Base-by-base conservation (phyloP, 2,888 invertebrate species). In the Troglohyphantes excavatus region DNA sequence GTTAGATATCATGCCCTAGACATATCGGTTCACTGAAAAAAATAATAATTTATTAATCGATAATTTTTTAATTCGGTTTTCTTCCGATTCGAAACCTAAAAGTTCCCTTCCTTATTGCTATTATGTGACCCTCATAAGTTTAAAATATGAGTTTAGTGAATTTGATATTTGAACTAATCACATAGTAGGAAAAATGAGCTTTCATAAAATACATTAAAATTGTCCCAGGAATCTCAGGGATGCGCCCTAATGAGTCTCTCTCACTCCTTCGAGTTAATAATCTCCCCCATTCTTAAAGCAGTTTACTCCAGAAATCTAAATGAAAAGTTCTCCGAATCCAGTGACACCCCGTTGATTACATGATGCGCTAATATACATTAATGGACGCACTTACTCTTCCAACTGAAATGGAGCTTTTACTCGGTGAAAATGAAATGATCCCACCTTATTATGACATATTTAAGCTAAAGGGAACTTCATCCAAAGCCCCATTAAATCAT, bases 301-400 rank as follows among this genome's bases (percentile, higher is more conserved):
- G 53, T 53, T 53, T 39, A 39, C 17, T 53, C 53, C 46, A 17
- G 43, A 39, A 78, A 61, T 43, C 81, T 68, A 81, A 81, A 53
- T 81, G 81, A 43, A 78, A 78, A 65, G 65, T 23, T 65, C 53
- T 27, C 81, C 39, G 17, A 43, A 65, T 65, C 27, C 11, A 81
- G 67, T 78, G 78, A 78, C 78, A 65, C 23, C n/a, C 19, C 81
- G 29, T 68, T 81, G 81, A 81, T 81, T 68, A 67, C 59, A 43
- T 19, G 81, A 53, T 46, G 19, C 67, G 43, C 67, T 81, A 81
- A 68, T 68, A 81, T 68, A 68, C 68, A 68, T 81, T 68, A 81
- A 81, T 81, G 81, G 29, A 65, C 17, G 19, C 81, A 81, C 81
- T 81, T 68, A 46, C 29, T 29, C 29, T 33, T 21, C 27, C 0